A percentile compares a stretch with the other conserved stretches of the same genome.
Conservation (phyloP, 2,797 vertebrate species). For the Eupleurogrammus muticus region DNA sequence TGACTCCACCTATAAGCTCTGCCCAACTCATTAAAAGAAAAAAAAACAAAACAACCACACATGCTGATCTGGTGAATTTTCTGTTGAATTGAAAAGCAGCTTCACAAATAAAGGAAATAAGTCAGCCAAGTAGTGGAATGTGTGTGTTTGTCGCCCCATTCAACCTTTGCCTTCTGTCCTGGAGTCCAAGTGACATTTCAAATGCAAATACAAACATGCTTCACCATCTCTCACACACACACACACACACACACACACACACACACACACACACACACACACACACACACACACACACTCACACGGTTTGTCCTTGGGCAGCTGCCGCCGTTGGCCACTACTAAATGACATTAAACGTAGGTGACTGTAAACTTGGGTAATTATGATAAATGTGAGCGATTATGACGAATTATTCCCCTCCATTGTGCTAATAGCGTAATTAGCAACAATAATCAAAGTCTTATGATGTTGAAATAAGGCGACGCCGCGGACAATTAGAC, state of each 20-base stretch:
- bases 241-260: background rate
- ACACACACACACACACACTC: conserved; percentile 5
- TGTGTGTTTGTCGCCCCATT: background rate
- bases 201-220: conserved; percentile 49
- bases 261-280: background rate
- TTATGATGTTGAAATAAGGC: conserved; percentile 76
- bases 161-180: conserved; percentile 55
- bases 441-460: conserved; percentile 78
- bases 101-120: too few species aligned
- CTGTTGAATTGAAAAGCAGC: too few species aligned
- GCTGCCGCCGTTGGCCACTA: conserved; percentile 29
- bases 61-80: too few species aligned
- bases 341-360: conserved; percentile 67
- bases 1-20: too few species aligned
- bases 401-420: conserved; percentile 69
- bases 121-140: background rate
- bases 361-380: conserved; percentile 76
- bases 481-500: conserved; percentile 69
- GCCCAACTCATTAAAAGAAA: too few species aligned
- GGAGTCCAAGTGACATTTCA: conserved; percentile 58
- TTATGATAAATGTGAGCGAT: conserved; percentile 78
- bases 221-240: background rate
- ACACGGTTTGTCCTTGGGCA: conserved; percentile 62
- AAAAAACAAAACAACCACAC: too few species aligned
- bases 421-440: conserved; percentile 75